Evolutionary conservation across 2,797 vertebrate species (phyloP).

Genomic region (Chlorospingus semifuscus): DNA sequence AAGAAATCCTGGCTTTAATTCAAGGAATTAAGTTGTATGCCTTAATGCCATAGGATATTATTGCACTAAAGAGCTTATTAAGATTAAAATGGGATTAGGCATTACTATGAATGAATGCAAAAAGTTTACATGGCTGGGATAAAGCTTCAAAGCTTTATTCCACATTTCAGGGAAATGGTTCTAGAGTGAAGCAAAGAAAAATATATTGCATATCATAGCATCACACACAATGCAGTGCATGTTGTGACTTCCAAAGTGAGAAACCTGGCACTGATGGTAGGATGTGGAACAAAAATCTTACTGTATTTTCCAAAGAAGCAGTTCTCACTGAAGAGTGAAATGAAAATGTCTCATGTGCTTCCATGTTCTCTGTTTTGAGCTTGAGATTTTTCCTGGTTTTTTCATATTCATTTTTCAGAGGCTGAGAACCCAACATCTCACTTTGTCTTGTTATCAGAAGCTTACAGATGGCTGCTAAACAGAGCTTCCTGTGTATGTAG

Average conservation of each 20-base stretch:
- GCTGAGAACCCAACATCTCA: background rate
- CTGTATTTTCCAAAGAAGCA: background rate
- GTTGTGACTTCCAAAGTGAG: background rate
- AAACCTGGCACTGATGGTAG: background rate
- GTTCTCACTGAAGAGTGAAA: background rate
- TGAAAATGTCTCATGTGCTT: background rate
- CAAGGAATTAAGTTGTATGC: constrained; percentile 22
- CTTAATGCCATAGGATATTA: constrained; percentile 13
- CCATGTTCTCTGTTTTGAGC: background rate
- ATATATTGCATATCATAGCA: background rate
- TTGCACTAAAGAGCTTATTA: constrained; percentile 43
- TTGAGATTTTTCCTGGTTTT: background rate
- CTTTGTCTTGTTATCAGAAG: background rate
- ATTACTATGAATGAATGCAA: constrained; percentile 9
- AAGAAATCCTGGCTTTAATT: background rate
- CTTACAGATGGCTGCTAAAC: background rate
- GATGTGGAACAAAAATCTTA: background rate
- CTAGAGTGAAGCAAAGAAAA: background rate
- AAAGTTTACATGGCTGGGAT: background rate
- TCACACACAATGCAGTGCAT: background rate
- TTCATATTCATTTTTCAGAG: background rate
- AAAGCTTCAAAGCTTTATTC: constrained; percentile 19
- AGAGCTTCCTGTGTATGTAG: background rate
- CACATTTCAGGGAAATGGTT: background rate
- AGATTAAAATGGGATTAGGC: constrained; percentile 56